A percentile compares a stretch with the other conserved stretches of the same genome.
Conservation (phyloP, 2,888 invertebrate genomes). For the Archaeoteleia sp. region DNA sequence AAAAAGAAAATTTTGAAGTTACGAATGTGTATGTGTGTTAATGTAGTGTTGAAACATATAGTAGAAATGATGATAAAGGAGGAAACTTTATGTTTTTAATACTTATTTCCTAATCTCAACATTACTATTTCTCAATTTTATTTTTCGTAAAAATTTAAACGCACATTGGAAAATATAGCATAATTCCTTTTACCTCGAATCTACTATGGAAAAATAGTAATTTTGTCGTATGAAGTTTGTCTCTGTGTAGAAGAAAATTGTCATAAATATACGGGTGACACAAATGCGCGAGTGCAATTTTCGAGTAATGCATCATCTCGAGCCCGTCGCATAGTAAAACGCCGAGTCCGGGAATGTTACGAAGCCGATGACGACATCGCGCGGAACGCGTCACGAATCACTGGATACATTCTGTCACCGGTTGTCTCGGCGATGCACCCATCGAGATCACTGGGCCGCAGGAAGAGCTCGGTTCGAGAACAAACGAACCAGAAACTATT, state of each 20-base stretch:
- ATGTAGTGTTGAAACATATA: no score
- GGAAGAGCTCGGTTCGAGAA: slow-evolving; percentile 69
- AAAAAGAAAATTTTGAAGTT: no score
- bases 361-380: slow-evolving; percentile 54
- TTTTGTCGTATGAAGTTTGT: no score
- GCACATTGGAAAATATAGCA: no score
- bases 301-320: slow-evolving; percentile 49
- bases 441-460: slow-evolving; percentile 67
- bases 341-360: slow-evolving; percentile 33
- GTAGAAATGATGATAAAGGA: no score
- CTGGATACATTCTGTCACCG: slow-evolving; percentile 48
- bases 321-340: slow-evolving; percentile 26
- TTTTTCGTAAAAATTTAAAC: no score
- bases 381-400: slow-evolving; percentile 55
- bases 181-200: no score
- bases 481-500: slow-evolving; percentile 71
- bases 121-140: no score
- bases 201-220: no score
- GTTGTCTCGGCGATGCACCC: slow-evolving; percentile 61
- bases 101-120: no score
- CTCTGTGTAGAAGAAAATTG: slow-evolving; percentile 39
- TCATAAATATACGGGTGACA: slow-evolving; percentile 28
- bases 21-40: no score
- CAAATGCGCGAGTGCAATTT: slow-evolving; percentile 42
- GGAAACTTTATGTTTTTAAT: no score